Evolutionary conservation across 2,113 vertebrate genomes (phyloP).

Genomic region (Sporophila hypoxantha): DNA sequence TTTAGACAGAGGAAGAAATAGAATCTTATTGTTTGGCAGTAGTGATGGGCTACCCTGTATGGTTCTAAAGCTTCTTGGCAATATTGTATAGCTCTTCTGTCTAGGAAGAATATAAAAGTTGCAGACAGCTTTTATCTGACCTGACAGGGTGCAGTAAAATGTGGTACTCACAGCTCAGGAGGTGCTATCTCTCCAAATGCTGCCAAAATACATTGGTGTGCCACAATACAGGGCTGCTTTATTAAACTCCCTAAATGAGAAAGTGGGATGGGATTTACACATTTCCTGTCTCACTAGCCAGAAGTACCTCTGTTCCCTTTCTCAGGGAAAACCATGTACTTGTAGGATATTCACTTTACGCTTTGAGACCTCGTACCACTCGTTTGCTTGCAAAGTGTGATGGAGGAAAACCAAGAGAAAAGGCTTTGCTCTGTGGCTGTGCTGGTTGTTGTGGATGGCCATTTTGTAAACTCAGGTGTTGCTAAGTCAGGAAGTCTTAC

Average conservation of each 20-base stretch:
- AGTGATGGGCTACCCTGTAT: background rate
- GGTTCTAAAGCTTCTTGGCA: constrained; percentile 27
- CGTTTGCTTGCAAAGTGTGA: background rate
- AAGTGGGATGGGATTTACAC: constrained; percentile 15
- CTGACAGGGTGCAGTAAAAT: constrained; percentile 27
- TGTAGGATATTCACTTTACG: background rate
- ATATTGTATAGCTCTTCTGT: background rate
- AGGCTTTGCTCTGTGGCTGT: background rate
- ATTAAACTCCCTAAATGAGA: background rate
- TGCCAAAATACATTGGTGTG: constrained; percentile 28
- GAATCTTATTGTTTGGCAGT: background rate
- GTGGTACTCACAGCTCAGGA: background rate
- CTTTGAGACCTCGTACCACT: background rate
- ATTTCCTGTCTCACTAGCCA: constrained; percentile 3
- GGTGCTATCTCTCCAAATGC: constrained; percentile 29
- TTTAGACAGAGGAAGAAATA: constrained; percentile 1
- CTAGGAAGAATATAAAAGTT: constrained; percentile 47
- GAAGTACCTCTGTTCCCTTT: background rate
- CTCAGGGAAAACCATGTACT: background rate
- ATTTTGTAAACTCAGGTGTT: background rate
- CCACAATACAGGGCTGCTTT: constrained; percentile 8
- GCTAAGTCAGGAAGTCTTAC: background rate
- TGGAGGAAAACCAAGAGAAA: background rate
- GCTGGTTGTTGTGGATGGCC: background rate
- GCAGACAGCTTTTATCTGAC: constrained; percentile 37